Evolutionary conservation across 2,113 vertebrate species (phyloP).

Genomic region (Eubucco bourcierii): DNA sequence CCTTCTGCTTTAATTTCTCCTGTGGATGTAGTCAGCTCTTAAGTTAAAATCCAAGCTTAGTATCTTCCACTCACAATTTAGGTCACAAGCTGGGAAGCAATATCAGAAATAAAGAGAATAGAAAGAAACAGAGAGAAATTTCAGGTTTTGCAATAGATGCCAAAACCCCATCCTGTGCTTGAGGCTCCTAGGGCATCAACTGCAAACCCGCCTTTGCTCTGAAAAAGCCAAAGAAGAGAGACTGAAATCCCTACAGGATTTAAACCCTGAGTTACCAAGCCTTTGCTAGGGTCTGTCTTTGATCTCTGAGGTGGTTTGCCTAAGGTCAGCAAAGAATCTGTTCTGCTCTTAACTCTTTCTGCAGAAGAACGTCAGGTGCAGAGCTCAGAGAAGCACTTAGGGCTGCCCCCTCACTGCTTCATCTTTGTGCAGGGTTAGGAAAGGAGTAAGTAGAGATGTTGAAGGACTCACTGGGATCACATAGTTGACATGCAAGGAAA

Average conservation of each 20-base stretch:
- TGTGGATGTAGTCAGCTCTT: slow-evolving; percentile 22
- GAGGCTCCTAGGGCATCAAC: background rate
- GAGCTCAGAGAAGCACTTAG: background rate
- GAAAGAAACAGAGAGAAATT: background rate
- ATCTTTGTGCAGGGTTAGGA: background rate
- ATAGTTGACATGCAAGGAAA: background rate
- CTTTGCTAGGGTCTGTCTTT: background rate
- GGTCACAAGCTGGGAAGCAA: background rate
- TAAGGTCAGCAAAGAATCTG: background rate
- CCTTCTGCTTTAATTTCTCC: background rate
- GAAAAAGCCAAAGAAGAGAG: background rate
- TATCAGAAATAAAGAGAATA: background rate
- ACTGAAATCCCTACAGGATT: background rate
- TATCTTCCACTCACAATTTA: slow-evolving; percentile 23
- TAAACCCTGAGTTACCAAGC: background rate
- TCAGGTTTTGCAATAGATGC: background rate
- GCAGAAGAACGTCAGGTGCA: accelerated
- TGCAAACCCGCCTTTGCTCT: background rate
- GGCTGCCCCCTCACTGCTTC: background rate
- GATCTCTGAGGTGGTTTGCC: background rate
- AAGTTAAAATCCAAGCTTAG: slow-evolving; percentile 20
- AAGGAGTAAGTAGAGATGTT: background rate
- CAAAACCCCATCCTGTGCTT: background rate
- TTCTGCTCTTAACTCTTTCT: background rate
- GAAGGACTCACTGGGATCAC: background rate